Percentiles rank a stretch among this genome's conserved stretches.
These are phyloP conservation scores for Mus caroli DNA, from an alignment of 2,797 vertebrate genomes.

Conservation along the genomic window DNA sequence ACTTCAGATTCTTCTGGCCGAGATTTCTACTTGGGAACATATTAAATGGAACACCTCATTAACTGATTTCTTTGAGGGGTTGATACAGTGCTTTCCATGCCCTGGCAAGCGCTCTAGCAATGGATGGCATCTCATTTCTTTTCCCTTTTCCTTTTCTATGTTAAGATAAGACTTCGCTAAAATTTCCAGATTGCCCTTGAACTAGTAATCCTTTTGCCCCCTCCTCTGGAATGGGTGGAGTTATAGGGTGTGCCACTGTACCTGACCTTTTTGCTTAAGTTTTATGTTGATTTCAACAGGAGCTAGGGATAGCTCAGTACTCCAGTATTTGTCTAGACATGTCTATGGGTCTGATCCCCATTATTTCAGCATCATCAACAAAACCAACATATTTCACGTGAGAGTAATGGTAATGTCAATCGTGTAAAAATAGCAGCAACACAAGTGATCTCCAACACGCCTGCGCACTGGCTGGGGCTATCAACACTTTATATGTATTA, in stretches of 20 bases:
- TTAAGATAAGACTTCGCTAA: neutral
- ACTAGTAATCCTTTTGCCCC: neutral
- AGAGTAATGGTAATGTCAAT: neutral
- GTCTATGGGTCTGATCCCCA: neutral
- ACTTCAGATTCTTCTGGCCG: neutral
- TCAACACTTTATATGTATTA: neutral
- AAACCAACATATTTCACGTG: neutral
- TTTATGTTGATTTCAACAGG: conserved; percentile 34
- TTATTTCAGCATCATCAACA: neutral
- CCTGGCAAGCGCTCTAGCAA: neutral
- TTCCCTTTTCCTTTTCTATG: neutral
- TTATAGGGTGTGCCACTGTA: neutral
- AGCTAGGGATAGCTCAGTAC: neutral
- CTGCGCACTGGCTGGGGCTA: neutral
- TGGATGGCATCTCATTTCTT: neutral
- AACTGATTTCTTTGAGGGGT: neutral
- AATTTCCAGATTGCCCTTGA: neutral
- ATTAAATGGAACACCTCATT: conserved; percentile 3
- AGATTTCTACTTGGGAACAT: neutral
- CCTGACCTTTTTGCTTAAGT: neutral
- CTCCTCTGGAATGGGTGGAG: neutral
- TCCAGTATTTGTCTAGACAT: neutral
- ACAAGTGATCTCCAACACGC: neutral
- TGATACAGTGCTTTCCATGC: neutral
- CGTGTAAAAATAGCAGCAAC: neutral